These are phyloP conservation scores for Gymnocheta viridis DNA, from an alignment of 2,888 invertebrate species.

Conservation along the genomic window DNA sequence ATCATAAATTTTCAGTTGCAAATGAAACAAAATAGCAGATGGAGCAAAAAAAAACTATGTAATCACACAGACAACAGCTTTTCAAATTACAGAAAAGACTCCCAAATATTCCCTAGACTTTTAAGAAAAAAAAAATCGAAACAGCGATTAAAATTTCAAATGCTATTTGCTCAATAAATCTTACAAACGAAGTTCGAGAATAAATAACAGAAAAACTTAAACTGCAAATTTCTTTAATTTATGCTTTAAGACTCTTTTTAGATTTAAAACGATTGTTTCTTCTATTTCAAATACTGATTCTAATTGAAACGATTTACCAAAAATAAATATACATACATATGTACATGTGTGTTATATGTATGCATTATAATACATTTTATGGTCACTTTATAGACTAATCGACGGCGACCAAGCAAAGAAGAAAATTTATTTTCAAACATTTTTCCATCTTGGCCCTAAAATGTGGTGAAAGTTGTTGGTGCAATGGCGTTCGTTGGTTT, in stretches of 20 bases:
- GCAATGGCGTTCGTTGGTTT: not conserved
- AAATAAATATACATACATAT: not conserved
- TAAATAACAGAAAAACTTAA: not conserved
- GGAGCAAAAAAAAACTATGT: not conserved
- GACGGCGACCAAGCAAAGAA: conserved; percentile 7
- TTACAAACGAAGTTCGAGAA: not conserved
- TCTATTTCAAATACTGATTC: not conserved
- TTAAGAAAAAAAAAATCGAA: not conserved
- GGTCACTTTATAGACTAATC: conserved; percentile 41
- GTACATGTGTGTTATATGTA: not conserved
- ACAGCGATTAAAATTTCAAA: conserved; percentile 34
- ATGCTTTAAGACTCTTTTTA: not conserved
- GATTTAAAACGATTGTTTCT: not conserved
- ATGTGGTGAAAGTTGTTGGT: not conserved
- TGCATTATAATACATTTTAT: conserved; percentile 19
- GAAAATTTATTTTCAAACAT: not conserved
- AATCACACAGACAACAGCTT: conserved; percentile 20
- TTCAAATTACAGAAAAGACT: not conserved
- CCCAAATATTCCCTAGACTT: not conserved
- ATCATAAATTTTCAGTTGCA: conserved; percentile 47
- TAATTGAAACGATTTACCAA: not conserved
- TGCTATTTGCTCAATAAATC: conserved; percentile 25
- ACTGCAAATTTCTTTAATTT: not conserved
- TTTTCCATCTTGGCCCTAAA: not conserved
- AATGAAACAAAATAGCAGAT: conserved; percentile 13